Evolutionary conservation across 2,888 invertebrate species (phyloP), one percentile per base, ranked within the genome.

Genomic region (Drosophila mercatorum): DNA sequence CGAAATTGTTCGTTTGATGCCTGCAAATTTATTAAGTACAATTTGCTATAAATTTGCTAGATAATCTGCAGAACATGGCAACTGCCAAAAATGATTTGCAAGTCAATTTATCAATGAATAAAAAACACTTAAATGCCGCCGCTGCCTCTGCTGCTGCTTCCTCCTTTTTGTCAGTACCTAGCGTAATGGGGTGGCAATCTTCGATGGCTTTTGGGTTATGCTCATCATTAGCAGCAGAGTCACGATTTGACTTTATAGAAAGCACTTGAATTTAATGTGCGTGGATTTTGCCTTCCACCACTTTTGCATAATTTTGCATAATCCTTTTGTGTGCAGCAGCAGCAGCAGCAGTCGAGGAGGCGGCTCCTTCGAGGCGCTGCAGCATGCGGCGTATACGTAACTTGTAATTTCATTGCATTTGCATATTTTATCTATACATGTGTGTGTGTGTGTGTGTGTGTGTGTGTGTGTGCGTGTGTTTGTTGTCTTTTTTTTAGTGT

Each of bases 181-280:
- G 17, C 57, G 43, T 70, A 57, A 71, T 40, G 12, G 63, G 22
- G 12, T n/a, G 11, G 40, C 46, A 64, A 72, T 65, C 62, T 56
- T 65, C 47, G 44, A 34, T 46, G 72, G 72, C 62, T 68, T 38
- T 60, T 52, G 10, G 65, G 74, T 88, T 83, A 76, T 88, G 69
- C 66, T 73, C 69, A 75, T 90, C 91, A 91, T 91, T 91, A 91
- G 90, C 74, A 83, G 75, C 81, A 80, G 81, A 81, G 91, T 91
- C 90, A 91, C 90, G 91, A 91, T 91, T 89, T 81, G 84, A 80
- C 81, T 81, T 88, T 89, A 88, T 88, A 80, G 87, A 90, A 88
- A 86, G 87, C 83, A 90, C 89, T 88, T 90, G 80, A 88, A 83
- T 88, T 85, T 88, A 88, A 89, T 88, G 88, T 80, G 89, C 80